Percentiles rank a stretch among this genome's conserved stretches.
These are phyloP conservation scores for Polyergus mexicanus DNA, from an alignment of 1,140 invertebrate genomes.

Conservation along the genomic window DNA sequence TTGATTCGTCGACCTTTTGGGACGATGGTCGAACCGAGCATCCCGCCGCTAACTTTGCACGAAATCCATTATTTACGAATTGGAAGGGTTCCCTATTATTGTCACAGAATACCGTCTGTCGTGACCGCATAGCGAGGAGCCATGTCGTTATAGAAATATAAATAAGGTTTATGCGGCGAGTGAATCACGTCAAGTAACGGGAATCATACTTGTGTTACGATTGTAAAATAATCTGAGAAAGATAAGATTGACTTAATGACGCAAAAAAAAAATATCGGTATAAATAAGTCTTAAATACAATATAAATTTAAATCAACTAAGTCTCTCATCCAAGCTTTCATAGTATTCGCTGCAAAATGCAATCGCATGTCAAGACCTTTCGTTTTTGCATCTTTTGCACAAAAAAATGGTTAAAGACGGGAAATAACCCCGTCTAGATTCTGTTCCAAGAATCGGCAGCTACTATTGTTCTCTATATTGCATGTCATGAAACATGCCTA, in stretches of 20 bases:
- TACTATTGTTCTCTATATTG: slow-evolving; percentile 51
- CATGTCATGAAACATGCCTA: slow-evolving; percentile 54
- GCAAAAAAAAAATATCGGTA: background rate
- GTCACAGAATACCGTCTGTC: background rate
- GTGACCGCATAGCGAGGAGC: slow-evolving; percentile 5
- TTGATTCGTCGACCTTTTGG: background rate
- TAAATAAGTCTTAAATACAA: background rate
- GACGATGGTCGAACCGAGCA: no score
- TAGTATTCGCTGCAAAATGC: background rate
- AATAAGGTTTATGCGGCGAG: background rate
- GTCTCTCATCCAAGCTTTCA: background rate
- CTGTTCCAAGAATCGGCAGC: slow-evolving; percentile 42
- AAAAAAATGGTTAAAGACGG: slow-evolving; percentile 18
- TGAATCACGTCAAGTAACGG: slow-evolving; percentile 41
- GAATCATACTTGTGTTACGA: slow-evolving; percentile 11
- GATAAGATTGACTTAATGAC: slow-evolving; percentile 23
- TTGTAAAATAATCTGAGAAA: slow-evolving; percentile 11
- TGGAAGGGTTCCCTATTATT: slow-evolving; percentile 12
- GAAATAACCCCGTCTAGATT: background rate
- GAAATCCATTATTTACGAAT: slow-evolving; percentile 22
- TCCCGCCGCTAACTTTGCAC: background rate
- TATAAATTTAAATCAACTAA: background rate
- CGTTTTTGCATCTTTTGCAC: background rate
- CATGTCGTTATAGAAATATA: slow-evolving; percentile 2
- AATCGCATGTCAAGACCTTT: background rate